A percentile compares a stretch with the other conserved stretches of the same genome.
These are phyloP conservation scores for Willowsia nigromaculata DNA, from an alignment of 2,888 invertebrate species.

Conservation along the genomic window DNA sequence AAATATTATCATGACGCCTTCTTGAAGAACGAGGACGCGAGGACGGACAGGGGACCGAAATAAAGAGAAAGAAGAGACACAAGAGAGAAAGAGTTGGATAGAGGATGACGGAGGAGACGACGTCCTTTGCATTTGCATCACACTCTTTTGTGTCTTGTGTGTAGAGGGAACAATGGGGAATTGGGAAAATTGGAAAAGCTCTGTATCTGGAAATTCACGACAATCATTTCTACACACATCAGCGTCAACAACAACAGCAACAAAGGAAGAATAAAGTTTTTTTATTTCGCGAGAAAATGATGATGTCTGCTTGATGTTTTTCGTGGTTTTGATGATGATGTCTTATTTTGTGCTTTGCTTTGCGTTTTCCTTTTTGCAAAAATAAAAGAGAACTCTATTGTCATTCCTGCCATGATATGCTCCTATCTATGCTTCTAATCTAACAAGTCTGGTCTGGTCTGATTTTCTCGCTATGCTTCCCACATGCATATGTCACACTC, in stretches of 20 bases:
- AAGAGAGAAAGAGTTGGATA: background rate
- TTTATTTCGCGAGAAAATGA: constrained; percentile 9
- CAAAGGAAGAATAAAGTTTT: background rate
- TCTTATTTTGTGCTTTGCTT: constrained; percentile 6
- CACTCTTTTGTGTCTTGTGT: background rate
- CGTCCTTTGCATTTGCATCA: background rate
- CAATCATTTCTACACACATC: background rate
- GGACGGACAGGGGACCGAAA: background rate
- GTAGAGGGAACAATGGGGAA: background rate
- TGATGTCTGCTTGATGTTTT: constrained; percentile 20
- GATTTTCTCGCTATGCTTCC: no score
- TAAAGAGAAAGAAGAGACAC: background rate
- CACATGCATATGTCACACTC: no score
- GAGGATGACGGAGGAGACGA: background rate
- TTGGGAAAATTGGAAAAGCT: constrained; percentile 30
- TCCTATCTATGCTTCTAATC: background rate
- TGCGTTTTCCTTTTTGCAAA: background rate
- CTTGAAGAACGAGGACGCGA: background rate
- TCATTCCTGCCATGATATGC: background rate
- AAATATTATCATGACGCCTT: constrained; percentile 11
- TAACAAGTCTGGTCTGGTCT: no score
- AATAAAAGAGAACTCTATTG: background rate
- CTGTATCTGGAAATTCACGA: background rate
- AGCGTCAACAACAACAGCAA: background rate
- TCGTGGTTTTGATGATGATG: constrained; percentile 9